These are phyloP conservation scores for Xestia xanthographa DNA, from an alignment of 2,888 invertebrate species.

Conservation along the genomic window DNA sequence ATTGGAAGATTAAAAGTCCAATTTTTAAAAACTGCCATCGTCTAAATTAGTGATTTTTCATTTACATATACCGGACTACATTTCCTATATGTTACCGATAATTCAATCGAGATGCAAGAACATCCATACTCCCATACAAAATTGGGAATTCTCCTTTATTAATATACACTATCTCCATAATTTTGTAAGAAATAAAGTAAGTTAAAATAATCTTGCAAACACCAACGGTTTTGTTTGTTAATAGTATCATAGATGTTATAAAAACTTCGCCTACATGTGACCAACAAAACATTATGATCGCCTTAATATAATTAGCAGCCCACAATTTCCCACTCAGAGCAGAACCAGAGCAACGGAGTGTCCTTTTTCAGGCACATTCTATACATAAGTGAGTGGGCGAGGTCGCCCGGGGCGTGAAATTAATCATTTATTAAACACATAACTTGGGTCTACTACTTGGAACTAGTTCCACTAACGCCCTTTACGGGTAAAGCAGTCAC, in stretches of 20 bases:
- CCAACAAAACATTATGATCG: background rate
- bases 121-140: too few species aligned
- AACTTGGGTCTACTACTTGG: slow-evolving; percentile 62
- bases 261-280: background rate
- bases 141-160: background rate
- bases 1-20: background rate
- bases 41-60: background rate
- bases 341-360: slow-evolving; percentile 27
- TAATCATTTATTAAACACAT: slow-evolving; percentile 72
- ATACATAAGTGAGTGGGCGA: slow-evolving; percentile 59
- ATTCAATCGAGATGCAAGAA: background rate
- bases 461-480: slow-evolving; percentile 54
- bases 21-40: background rate
- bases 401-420: slow-evolving; percentile 65
- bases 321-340: slow-evolving; percentile 19
- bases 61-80: background rate
- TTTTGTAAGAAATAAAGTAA: background rate
- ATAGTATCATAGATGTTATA: background rate
- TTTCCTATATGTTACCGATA: background rate
- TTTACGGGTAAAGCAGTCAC: slow-evolving; percentile 30
- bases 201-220: background rate
- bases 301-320: slow-evolving; percentile 24
- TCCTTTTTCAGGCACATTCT: slow-evolving; percentile 58
- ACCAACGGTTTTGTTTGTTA: background rate
- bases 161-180: background rate